Conservation (phyloP, 23 tunicate species). For the Ciona savignyi region DNA sequence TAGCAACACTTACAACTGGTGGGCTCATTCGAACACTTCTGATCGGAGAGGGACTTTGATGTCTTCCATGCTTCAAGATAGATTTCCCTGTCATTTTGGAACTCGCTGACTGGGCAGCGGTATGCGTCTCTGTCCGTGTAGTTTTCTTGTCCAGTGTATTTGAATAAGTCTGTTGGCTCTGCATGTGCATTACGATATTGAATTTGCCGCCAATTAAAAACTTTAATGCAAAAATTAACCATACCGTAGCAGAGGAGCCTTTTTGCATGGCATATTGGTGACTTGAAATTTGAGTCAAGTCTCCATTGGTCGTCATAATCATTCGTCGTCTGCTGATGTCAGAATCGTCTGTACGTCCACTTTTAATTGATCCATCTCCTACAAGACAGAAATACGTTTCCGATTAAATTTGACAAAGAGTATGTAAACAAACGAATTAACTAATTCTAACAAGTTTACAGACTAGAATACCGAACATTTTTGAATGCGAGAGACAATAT, state of each 20-base stretch:
- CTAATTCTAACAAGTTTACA: too few relatives aligned
- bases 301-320: slow-evolving; percentile 19
- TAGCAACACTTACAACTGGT: slow-evolving; percentile 43
- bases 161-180: slow-evolving; percentile 6
- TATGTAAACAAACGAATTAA: too few relatives aligned
- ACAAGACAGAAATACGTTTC: background rate
- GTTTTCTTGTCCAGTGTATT: slow-evolving; percentile 17
- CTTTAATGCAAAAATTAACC: background rate
- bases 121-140: background rate
- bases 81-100: slow-evolving; percentile 3
- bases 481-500: too few relatives aligned
- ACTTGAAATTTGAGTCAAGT: slow-evolving; percentile 5
- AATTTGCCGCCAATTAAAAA: background rate
- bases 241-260: slow-evolving; percentile 22
- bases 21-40: slow-evolving; percentile 90
- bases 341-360: slow-evolving; percentile 15
- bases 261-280: slow-evolving; percentile 36
- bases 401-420: too few relatives aligned
- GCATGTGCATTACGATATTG: background rate
- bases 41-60: slow-evolving; percentile 64
- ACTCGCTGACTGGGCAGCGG: slow-evolving; percentile 7
- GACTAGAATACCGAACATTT: too few relatives aligned
- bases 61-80: slow-evolving; percentile 32
- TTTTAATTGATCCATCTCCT: slow-evolving; percentile 84
- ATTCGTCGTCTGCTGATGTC: slow-evolving; percentile 5